These are phyloP conservation scores for Seriola aureovittata DNA, from an alignment of 2,113 vertebrate species.

Conservation along the genomic window DNA sequence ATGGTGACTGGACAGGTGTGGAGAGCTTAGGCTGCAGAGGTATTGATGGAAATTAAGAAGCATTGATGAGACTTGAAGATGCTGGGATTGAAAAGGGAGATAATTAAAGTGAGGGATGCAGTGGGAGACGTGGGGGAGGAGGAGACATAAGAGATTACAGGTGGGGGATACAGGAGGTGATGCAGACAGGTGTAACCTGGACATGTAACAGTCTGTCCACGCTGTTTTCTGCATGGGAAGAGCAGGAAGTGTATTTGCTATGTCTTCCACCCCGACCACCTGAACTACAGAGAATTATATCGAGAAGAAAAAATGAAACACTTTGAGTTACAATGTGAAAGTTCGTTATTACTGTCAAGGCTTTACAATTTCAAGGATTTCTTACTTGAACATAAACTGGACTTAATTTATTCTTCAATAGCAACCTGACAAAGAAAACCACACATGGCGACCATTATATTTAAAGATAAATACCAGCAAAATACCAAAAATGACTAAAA, in stretches of 20 bases:
- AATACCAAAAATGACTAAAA: not conserved
- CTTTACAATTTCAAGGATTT: conserved; percentile 1
- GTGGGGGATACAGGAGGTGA: conserved; percentile 50
- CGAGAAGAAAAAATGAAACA: conserved; percentile 2
- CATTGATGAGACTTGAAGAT: conserved; percentile 82
- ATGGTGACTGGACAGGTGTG: conserved; percentile 82
- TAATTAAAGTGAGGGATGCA: conserved; percentile 78
- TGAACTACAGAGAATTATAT: not conserved
- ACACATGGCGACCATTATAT: not conserved
- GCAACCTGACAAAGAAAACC: conserved; percentile 4
- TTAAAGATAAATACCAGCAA: not conserved
- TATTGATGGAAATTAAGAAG: conserved; percentile 85
- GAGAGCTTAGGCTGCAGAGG: conserved; percentile 74
- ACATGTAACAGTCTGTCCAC: conserved; percentile 16
- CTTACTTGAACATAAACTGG: not conserved
- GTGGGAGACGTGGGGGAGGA: conserved; percentile 33
- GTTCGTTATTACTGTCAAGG: not conserved
- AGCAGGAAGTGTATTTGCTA: conserved; percentile 7
- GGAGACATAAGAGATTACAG: conserved; percentile 55
- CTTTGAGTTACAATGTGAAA: not conserved
- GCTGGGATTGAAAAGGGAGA: conserved; percentile 77
- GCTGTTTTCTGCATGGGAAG: not conserved
- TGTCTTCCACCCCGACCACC: not conserved
- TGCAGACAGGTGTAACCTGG: conserved; percentile 58
- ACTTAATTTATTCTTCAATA: not conserved